Evolutionary conservation across 2,797 vertebrate species (phyloP), one percentile per base, ranked within the genome.

Genomic region (Allobates femoralis): DNA sequence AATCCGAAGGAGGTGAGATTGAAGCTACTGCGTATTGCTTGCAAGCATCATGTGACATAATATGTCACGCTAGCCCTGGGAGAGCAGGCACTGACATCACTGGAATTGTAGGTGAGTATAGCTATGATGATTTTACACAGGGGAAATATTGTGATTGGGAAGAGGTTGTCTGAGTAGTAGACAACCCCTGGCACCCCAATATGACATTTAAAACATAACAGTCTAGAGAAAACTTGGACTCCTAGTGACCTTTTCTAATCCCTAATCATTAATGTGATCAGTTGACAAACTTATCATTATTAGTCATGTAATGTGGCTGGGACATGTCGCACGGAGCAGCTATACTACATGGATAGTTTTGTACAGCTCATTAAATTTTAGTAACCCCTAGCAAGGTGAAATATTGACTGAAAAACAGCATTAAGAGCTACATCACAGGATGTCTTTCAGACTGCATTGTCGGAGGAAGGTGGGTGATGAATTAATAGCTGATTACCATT

Each of bases 401-500:
- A 74, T 74, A 74, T 74, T 50, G 71, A 74, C 46, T 50, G 26
- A 26, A 74, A 74, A n/a, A 74, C 41, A 74, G 37, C 71, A 74
- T 26, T 50, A 46, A 74, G 46, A 6, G 71, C 26, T 41, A 46
- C 23, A 46, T 46, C 5, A 74, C 71, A 26, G 71, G 71, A 41
- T 71, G 67, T 5, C 67, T n/a, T 69, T 41, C 19, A 23, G 23
- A 41, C 7, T 23, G 21, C 19, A 23, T 71, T 15, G 67, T 23
- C n/a, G 21, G 21, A 37, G 46, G 71, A 50, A 50, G 5, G 69
- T 26, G 41, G 23, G 21, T 46, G 71, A 50, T 74, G 71, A 74
- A 74, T 74, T n/a, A 74, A 74, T 74, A 74, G 71, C 41, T 74
- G 37, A 74, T 74, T 26, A 50, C 71, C 71, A 74, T 74, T 74